Conservation (phyloP, 30 jellyfish, hydroid and myxozoan genomes). For the Haliclystus octoradiatus region DNA sequence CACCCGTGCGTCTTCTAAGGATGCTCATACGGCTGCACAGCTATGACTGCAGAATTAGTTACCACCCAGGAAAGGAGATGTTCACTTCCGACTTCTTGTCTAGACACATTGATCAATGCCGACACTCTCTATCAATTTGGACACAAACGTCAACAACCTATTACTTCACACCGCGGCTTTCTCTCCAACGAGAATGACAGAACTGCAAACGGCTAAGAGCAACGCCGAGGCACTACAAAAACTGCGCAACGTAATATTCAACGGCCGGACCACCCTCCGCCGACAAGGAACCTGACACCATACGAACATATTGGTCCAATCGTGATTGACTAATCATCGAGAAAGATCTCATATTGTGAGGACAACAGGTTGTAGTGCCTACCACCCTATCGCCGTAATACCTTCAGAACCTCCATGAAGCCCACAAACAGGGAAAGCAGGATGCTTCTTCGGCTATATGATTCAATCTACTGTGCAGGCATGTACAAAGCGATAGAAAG, state of each 20-base stretch:
- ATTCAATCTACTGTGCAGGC: neutral
- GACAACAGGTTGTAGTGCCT: constrained; percentile 1
- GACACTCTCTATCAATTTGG: constrained; percentile 1
- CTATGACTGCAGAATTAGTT: neutral
- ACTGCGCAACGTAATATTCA: constrained; percentile 1
- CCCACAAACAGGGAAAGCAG: neutral
- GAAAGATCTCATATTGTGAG: neutral
- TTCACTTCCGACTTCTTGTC: neutral
- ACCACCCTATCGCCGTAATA: neutral
- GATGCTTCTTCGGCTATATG: neutral
- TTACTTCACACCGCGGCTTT: constrained; percentile 30
- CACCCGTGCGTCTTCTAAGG: constrained; percentile 2
- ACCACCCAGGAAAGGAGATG: neutral
- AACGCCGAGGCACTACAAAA: constrained; percentile 1
- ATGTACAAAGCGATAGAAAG: constrained; percentile 1
- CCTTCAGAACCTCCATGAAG: constrained; percentile 3
- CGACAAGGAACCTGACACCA: constrained; percentile 1
- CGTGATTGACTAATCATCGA: constrained; percentile 1
- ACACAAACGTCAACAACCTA: neutral
- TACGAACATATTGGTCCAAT: neutral
- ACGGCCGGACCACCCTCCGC: constrained; percentile 4
- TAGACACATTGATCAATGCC: neutral
- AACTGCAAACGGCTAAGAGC: neutral
- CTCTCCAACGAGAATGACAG: constrained; percentile 36
- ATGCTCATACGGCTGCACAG: constrained; percentile 2